These are phyloP conservation scores for Pygmarrhopalites habei DNA, from an alignment of 1,140 invertebrate species.

Conservation along the genomic window DNA sequence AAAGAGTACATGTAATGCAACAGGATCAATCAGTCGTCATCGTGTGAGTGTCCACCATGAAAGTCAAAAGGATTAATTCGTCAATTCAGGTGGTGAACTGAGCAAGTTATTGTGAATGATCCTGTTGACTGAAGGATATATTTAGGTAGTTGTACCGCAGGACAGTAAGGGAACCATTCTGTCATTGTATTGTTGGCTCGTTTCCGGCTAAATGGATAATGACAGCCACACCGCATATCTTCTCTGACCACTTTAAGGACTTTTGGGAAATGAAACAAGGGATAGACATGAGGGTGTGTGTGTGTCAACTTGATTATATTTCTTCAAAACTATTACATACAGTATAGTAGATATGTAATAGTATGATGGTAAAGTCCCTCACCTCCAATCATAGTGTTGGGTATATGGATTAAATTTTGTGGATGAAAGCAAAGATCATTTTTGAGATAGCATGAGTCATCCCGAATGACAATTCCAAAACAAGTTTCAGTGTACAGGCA, in stretches of 20 bases:
- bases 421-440: slow-evolving; percentile 32
- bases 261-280: too few relatives aligned
- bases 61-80: too few relatives aligned
- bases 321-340: too few relatives aligned
- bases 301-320: too few relatives aligned
- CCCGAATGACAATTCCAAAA: slow-evolving; percentile 23
- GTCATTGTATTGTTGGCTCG: slow-evolving; percentile 8
- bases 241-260: slow-evolving; percentile 29
- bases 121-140: too few relatives aligned
- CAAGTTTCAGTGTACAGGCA: slow-evolving; percentile 30
- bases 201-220: slow-evolving; percentile 27
- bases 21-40: background rate
- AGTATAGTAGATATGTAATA: too few relatives aligned
- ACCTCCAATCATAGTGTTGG: slow-evolving; percentile 23
- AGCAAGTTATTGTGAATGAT: too few relatives aligned
- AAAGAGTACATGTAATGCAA: too few relatives aligned
- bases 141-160: slow-evolving; percentile 29
- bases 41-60: background rate
- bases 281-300: too few relatives aligned
- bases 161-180: slow-evolving; percentile 28
- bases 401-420: slow-evolving; percentile 8
- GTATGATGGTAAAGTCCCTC: too few relatives aligned
- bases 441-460: slow-evolving; percentile 22
- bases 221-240: slow-evolving; percentile 34
- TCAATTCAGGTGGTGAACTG: too few relatives aligned